Evolutionary conservation across 2,888 invertebrate species (phyloP).

Genomic region (Chydorus sphaericus): DNA sequence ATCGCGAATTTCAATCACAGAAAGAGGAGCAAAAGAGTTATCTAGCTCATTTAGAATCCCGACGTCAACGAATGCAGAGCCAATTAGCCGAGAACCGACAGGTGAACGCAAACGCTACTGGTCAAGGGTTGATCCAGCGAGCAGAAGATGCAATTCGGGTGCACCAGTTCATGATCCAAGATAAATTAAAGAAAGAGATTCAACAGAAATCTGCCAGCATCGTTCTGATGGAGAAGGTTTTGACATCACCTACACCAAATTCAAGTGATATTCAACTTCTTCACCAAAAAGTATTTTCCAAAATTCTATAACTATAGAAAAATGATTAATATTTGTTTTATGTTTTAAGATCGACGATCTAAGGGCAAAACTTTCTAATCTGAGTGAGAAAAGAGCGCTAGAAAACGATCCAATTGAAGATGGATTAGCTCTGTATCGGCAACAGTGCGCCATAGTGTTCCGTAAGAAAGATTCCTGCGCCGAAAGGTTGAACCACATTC

Average conservation of each 20-base stretch:
- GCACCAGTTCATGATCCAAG: conserved; percentile 56
- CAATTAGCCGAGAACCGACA: conserved; percentile 45
- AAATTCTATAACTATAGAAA: neutral
- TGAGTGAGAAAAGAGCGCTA: conserved; percentile 54
- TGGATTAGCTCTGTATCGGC: conserved; percentile 66
- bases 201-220: conserved; percentile 45
- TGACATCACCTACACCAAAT: conserved; percentile 47
- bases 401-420: conserved; percentile 47
- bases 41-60: conserved; percentile 36
- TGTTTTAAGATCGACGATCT: conserved; percentile 31
- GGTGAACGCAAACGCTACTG: conserved; percentile 41
- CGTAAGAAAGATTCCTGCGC: conserved; percentile 64
- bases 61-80: conserved; percentile 45
- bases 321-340: too few relatives aligned
- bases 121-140: conserved; percentile 50
- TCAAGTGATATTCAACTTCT: conserved; percentile 46
- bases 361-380: conserved; percentile 47
- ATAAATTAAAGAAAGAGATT: conserved; percentile 63
- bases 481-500: conserved; percentile 48
- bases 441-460: conserved; percentile 64
- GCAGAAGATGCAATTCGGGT: conserved; percentile 61
- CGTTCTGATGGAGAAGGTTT: conserved; percentile 50
- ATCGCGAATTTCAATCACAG: conserved; percentile 40
- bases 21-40: conserved; percentile 40
- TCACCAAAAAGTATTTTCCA: conserved; percentile 40